Percentiles rank a stretch among this genome's conserved stretches.
These are phyloP conservation scores for Elgaria multicarinata DNA, from an alignment of 2,113 vertebrate genomes.

Conservation along the genomic window DNA sequence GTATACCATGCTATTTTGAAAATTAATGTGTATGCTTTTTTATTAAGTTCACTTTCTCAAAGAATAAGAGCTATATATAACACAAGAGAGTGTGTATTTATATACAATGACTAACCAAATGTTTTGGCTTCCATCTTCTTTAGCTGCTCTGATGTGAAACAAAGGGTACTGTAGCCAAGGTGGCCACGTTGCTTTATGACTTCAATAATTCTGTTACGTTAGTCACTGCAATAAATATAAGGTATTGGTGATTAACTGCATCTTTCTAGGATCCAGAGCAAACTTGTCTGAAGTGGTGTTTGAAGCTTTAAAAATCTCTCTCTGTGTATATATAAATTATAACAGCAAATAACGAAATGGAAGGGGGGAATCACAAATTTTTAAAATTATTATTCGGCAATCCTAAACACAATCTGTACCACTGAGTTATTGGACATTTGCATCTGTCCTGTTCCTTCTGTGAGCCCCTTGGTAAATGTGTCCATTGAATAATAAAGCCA, in stretches of 20 bases:
- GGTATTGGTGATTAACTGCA: background rate
- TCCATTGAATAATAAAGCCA: constrained; percentile 59
- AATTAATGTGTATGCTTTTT: background rate
- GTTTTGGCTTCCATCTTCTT: background rate
- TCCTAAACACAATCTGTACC: background rate
- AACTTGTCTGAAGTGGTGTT: background rate
- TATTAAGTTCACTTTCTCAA: background rate
- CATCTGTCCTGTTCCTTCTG: background rate
- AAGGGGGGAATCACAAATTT: background rate
- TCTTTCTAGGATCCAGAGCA: background rate
- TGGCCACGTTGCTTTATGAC: background rate
- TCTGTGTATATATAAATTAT: background rate
- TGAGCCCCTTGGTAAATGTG: constrained; percentile 48
- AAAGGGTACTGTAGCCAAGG: background rate
- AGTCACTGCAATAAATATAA: background rate
- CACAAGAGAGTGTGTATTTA: background rate
- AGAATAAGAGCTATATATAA: background rate
- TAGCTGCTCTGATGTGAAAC: background rate
- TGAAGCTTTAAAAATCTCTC: background rate
- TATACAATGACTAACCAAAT: background rate
- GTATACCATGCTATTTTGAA: background rate
- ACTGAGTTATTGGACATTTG: background rate
- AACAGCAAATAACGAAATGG: background rate
- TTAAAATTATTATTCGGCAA: background rate
- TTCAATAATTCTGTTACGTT: background rate